These are phyloP conservation scores for Drosophila dunni DNA, from an alignment of 1,140 invertebrate species.

Conservation along the genomic window DNA sequence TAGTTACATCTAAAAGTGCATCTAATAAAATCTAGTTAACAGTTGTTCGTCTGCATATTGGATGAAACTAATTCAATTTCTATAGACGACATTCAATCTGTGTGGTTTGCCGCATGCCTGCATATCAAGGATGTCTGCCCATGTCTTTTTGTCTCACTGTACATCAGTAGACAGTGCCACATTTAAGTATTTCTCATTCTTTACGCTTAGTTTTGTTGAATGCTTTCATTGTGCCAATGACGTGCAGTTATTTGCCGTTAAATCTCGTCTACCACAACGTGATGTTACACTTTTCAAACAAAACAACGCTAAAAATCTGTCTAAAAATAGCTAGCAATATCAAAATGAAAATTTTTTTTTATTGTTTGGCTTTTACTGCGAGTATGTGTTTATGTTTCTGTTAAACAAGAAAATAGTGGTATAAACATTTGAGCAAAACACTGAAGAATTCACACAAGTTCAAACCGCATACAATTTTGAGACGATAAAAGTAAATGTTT, in stretches of 20 bases:
- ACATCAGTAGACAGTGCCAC: constrained; percentile 27
- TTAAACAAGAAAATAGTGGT: background rate
- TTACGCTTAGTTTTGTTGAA: constrained; percentile 29
- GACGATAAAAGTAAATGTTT: no score
- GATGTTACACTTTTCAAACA: constrained; percentile 56
- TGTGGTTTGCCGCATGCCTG: constrained; percentile 38
- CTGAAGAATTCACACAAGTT: background rate
- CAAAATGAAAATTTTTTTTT: constrained; percentile 59
- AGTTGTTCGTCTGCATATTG: constrained; percentile 1
- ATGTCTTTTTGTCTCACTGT: constrained; percentile 30
- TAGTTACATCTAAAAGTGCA: background rate
- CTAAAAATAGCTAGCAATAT: constrained; percentile 65
- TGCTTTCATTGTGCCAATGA: constrained; percentile 50
- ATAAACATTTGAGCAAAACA: background rate
- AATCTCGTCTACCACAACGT: constrained; percentile 42
- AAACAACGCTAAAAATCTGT: constrained; percentile 36
- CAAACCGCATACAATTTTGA: no score
- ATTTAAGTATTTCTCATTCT: background rate
- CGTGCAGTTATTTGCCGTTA: constrained; percentile 56
- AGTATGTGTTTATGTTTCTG: constrained; percentile 11
- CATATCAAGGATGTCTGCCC: constrained; percentile 30
- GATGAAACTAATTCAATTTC: constrained; percentile 18
- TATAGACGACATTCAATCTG: constrained; percentile 30
- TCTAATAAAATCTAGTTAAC: background rate
- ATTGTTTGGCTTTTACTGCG: constrained; percentile 4